Conservation (phyloP, 2,797 vertebrate genomes). For the Novumbra hubbsi region DNA sequence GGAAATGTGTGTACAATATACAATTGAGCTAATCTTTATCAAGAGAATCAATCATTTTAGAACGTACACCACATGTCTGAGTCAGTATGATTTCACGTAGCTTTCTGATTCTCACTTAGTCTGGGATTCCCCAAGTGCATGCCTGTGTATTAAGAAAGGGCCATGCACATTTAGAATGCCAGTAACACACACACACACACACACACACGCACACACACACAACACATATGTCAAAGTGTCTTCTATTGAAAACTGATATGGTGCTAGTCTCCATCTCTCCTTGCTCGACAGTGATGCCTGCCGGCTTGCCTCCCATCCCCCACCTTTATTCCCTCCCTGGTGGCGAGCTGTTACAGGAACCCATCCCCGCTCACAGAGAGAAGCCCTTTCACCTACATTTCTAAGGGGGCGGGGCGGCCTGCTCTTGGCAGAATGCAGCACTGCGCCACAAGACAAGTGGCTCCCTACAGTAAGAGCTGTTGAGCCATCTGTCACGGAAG, state of each 20-base stretch:
- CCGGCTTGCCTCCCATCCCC: conserved; percentile 25
- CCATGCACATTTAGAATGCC: not conserved
- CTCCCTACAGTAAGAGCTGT: conserved; percentile 5
- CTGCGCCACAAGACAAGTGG: conserved; percentile 3
- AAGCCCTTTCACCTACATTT: conserved; percentile 54
- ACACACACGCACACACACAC: not conserved
- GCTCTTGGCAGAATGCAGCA: conserved; percentile 18
- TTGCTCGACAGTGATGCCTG: conserved; percentile 27
- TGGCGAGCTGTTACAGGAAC: conserved; percentile 6
- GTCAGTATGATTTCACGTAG: not conserved
- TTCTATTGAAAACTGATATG: not conserved
- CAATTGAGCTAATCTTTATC: not conserved
- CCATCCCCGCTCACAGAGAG: conserved; percentile 3
- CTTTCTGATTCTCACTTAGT: not conserved
- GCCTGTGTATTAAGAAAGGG: not conserved
- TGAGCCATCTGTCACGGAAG: not conserved
- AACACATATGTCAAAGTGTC: not conserved
- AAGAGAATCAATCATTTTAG: not conserved
- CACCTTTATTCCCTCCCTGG: not conserved
- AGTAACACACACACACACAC: conserved; percentile 6
- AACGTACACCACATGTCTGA: not conserved
- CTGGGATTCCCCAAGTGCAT: not conserved
- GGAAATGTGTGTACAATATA: too few relatives aligned
- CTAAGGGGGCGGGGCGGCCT: conserved; percentile 31
- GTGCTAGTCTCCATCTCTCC: conserved; percentile 16